Base-by-base conservation (phyloP, 2,797 vertebrate species). In the Leptatherina wallacei region DNA sequence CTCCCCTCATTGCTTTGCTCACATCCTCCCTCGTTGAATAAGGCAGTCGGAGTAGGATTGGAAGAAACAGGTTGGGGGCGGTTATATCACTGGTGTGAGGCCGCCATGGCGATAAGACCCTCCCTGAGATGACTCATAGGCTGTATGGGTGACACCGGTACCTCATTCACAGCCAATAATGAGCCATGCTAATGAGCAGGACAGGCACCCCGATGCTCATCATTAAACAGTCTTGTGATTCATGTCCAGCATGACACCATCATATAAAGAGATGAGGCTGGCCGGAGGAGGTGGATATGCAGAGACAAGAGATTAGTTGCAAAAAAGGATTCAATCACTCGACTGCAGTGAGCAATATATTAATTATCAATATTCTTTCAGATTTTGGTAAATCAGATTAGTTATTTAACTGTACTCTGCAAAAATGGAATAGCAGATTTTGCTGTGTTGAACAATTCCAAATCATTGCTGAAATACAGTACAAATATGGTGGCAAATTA, bases 131-230 rank as follows among this genome's bases (percentile, higher is more conserved):
- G 93, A 95, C 85, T 95, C 92, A 93, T 89, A 84, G 80, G 84
- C 82, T 88, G 90, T 73, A 85, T 86, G 85, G 88, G 91, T 92
- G 92, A 93, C 92, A 94, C 91, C 91, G 83, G 84, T 93, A 94
- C 90, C 93, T 94, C 92, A 93, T 94, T 94, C 90, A 89, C 91
- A 92, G 91, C 86, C 89, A 91, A 94, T 93, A 94, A 94, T 92
- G 92, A 93, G 92, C 83, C 90, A 94, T 92, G 92, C 90, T 94
- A 94, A 94, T 94, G 92, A 94, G 91, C 83, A 70, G 89, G 88
- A 93, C 92, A 90, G 88, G 90, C 90, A 80, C 88, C 89, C 86
- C 88, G 82, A 70, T 65, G 87, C 90, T 88, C 89, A 87, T 93
- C 89, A 91, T 92, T 89, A 89, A 85, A 85, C 75, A 22, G 79